A percentile compares a stretch with the other conserved stretches of the same genome.
These are phyloP conservation scores for Akabosia matsudoensis DNA, from an alignment of 1,140 invertebrate genomes.

Conservation along the genomic window DNA sequence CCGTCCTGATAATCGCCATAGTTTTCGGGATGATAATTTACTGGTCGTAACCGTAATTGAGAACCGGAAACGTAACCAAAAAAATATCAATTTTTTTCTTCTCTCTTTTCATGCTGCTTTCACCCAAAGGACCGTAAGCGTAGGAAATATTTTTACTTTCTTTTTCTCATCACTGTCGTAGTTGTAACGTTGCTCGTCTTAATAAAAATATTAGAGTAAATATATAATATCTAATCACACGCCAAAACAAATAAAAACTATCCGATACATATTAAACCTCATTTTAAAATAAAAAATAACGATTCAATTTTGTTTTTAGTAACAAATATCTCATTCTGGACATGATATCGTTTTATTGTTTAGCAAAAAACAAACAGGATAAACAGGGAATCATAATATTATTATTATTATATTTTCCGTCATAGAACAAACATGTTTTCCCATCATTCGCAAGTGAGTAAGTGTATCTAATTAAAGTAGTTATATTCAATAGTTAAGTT, in stretches of 20 bases:
- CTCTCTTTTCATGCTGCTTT: slow-evolving; percentile 18
- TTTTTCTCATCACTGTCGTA: slow-evolving; percentile 25
- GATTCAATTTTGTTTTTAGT: too few relatives aligned
- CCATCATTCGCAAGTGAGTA: too few relatives aligned
- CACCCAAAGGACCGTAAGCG: slow-evolving; percentile 29
- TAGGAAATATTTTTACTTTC: slow-evolving; percentile 36
- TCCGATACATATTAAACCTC: too few relatives aligned
- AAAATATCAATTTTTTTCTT: not conserved
- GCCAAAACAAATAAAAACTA: slow-evolving; percentile 2
- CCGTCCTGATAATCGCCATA: slow-evolving; percentile 63
- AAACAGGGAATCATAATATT: too few relatives aligned
- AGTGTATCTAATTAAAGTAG: too few relatives aligned
- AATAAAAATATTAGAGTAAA: slow-evolving; percentile 27
- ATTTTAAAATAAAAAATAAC: too few relatives aligned
- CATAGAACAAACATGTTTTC: too few relatives aligned
- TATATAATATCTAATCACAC: not conserved
- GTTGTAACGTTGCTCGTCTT: slow-evolving; percentile 20
- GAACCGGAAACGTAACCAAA: too few relatives aligned
- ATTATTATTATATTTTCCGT: too few relatives aligned
- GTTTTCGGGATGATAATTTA: slow-evolving; percentile 67
- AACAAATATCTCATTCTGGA: not conserved
- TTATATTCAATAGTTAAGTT: too few relatives aligned
- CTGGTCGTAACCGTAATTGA: too few relatives aligned
- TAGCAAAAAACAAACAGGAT: not conserved
- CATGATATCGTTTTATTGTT: not conserved